Evolutionary conservation across 1,140 invertebrate genomes (phyloP), one percentile per base, ranked within the genome.

Genomic region (Radopholus similis): DNA sequence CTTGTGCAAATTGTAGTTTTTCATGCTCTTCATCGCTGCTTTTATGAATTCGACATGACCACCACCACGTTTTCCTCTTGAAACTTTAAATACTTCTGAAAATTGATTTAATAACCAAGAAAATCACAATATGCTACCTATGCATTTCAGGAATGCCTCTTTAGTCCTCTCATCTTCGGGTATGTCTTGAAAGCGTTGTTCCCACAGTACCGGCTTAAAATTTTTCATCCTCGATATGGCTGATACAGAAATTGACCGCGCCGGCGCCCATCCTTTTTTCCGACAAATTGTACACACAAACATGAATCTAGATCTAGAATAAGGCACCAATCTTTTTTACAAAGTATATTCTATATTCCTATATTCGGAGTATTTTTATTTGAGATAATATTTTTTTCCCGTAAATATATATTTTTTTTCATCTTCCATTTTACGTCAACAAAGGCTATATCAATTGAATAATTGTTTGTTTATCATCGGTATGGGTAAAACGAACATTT

Each of bases 11-110:
- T 89, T 90, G 86, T 92, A 97, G 51, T 90, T 88, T 73, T 94
- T 87, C 90, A 98, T 90, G 73, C 90, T 87, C 49, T 88, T 88
- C 30, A 97, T 78, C 0, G 93, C 92, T 1, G 90, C 87, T 80
- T 91, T 89, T 71, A 97, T 93, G 84, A 98, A 98, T 76, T 95
- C 90, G 0, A 95, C 90, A 83, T 94, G 90, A 35, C 91, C 91
- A 56, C 88, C 84, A 15, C 49, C 70, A 30, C 74, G 69, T 38
- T 32, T 64, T 51, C 63, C 60, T 56, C 71, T 51, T 60, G 69
- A 62, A 34, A 49, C 28, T 64, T 68, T 56, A 63, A 83, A 69
- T 11, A 73, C 9, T 53, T 64, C 67, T 68, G 40, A 78, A 70
- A 26, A 51, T 21, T 51, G 8, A 1, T 21, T 51, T 9, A 51